Base-by-base conservation (phyloP, 2,888 invertebrate species). In the Nomada fucata region DNA sequence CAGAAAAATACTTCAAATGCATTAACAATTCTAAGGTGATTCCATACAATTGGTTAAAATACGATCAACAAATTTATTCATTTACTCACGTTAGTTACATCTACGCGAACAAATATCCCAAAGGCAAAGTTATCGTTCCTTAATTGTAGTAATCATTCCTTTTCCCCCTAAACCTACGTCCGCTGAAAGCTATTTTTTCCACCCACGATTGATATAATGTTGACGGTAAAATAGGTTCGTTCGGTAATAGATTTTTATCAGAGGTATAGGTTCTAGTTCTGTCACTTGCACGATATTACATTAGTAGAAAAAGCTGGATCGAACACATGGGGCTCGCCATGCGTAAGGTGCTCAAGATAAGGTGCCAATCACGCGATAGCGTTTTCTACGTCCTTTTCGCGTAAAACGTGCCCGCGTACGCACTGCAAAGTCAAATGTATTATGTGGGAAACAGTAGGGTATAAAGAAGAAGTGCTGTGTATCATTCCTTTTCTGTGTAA, bases 371-470 rank as follows among this genome's bases (percentile, higher is more conserved):
- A n/a, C 36, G 59, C 26, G 65, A 50, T 74, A 67, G 23, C 65
- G 59, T 65, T 47, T 29, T 20, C 20, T 18, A 36, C n/a, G 50
- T 65, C 55, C 63, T n/a, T 72, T 53, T 63, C 61, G n/a, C 42
- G 52, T 52, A 26, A 42, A 61, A 61, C 61, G 61, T 61, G 61
- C 53, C 52, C 71, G 61, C 52, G 42, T 13, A 42, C n/a, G n/a
- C 36, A 36, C 36, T 36, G 7, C 36, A 36, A 36, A 36, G 36
- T 36, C 9, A 36, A 36, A 36, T 7, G 7, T 7, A 36, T 36
- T 36, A 36, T 36, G 36, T 5, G 36, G 7, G 7, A 5, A 5
- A 36, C 5, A 36, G 7, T 1, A 0, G 36, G 36, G 36, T 36
- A 7, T 36, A 7, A 36, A 1, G 36, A 7, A 36, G 36, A 36